A percentile compares a stretch with the other conserved stretches of the same genome.
Conservation (phyloP, 1,140 invertebrate genomes). For the Lethocerus indicus region DNA sequence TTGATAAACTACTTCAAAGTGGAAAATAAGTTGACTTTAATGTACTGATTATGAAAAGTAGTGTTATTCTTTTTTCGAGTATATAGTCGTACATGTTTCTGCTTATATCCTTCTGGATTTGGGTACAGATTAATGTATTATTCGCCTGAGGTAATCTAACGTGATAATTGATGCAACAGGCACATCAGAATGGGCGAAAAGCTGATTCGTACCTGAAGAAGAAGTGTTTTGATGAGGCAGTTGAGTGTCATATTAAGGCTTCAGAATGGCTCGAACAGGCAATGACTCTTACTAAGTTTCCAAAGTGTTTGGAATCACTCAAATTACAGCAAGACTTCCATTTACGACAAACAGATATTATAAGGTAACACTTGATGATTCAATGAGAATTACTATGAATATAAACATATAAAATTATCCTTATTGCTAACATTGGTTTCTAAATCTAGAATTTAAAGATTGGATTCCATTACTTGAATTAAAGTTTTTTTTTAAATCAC, state of each 20-base stretch:
- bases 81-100: too few relatives aligned
- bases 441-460: too few relatives aligned
- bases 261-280: constrained; percentile 35
- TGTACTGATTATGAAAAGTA: too few relatives aligned
- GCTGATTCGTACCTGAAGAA: constrained; percentile 37
- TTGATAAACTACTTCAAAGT: too few relatives aligned
- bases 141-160: too few relatives aligned
- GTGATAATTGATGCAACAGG: too few relatives aligned
- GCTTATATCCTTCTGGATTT: too few relatives aligned
- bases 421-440: too few relatives aligned
- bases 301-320: constrained; percentile 36
- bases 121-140: too few relatives aligned
- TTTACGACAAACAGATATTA: constrained; percentile 32
- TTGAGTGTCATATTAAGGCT: constrained; percentile 40
- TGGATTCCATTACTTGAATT: too few relatives aligned
- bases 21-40: too few relatives aligned
- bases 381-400: not conserved
- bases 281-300: constrained; percentile 30
- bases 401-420: constrained; percentile 1
- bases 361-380: constrained; percentile 4
- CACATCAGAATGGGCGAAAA: constrained; percentile 41
- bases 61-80: too few relatives aligned
- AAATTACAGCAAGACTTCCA: constrained; percentile 41
- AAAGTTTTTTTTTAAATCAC: not conserved
- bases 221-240: constrained; percentile 39